Evolutionary conservation across 2,113 vertebrate genomes (phyloP).

Genomic region (Lutjanus erythropterus): DNA sequence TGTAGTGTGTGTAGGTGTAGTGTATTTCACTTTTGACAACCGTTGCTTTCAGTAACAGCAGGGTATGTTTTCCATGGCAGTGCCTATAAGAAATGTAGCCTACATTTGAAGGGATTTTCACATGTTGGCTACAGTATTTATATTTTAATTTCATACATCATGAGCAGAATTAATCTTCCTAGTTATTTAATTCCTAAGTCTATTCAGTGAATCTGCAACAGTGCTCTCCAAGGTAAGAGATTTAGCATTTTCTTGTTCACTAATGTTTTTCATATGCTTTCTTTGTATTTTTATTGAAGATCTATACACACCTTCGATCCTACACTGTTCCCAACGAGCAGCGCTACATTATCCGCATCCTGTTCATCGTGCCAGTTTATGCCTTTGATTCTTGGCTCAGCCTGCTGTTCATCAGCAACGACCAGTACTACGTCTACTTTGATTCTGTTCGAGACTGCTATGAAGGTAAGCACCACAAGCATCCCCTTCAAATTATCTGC

Average conservation of each 20-base stretch:
- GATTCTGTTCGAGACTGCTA: constrained; percentile 96
- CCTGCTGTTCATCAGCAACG: constrained; percentile 93
- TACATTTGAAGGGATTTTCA: background rate
- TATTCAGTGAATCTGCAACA: background rate
- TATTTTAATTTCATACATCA: background rate
- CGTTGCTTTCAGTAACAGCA: background rate
- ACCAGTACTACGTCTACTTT: constrained; percentile 94
- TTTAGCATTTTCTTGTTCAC: background rate
- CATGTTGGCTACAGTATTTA: background rate
- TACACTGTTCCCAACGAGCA: constrained; percentile 94
- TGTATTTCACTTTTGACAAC: background rate
- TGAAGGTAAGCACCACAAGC: constrained; percentile 86
- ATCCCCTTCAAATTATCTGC: background rate
- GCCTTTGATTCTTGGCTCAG: constrained; percentile 98
- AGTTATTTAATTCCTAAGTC: constrained; percentile 1
- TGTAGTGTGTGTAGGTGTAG: too few species aligned
- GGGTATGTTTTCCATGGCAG: background rate
- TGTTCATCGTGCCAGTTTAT: constrained; percentile 94
- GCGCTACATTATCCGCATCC: constrained; percentile 96
- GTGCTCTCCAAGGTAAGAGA: background rate
- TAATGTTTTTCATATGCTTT: constrained; percentile 15
- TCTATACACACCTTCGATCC: constrained; percentile 92
- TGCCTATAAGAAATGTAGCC: background rate
- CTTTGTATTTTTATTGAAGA: constrained; percentile 81
- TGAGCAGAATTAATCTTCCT: background rate